Conservation (phyloP, 2,113 vertebrate species). For the Pollimyrus isidori region DNA sequence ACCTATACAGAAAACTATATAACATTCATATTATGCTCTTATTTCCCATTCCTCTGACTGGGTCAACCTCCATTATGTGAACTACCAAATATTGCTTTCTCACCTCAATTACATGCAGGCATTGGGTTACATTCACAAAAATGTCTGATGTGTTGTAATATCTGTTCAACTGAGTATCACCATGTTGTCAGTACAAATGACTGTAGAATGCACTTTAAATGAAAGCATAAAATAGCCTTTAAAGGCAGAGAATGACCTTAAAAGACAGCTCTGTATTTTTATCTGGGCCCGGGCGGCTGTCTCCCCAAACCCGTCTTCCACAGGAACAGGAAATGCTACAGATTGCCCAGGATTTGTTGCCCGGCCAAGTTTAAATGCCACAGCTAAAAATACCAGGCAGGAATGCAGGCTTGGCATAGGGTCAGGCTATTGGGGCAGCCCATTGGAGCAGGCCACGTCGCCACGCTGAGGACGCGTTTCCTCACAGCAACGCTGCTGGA, state of each 20-base stretch:
- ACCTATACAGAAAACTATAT: background rate
- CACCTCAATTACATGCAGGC: constrained; percentile 7
- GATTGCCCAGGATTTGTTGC: constrained; percentile 46
- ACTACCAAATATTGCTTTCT: background rate
- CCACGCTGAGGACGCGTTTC: constrained; percentile 52
- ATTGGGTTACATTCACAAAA: constrained; percentile 40
- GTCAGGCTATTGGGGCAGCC: constrained; percentile 32
- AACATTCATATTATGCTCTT: background rate
- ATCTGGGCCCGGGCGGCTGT: constrained; percentile 15
- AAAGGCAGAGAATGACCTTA: background rate
- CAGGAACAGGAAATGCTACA: constrained; percentile 62
- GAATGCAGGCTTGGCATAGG: constrained; percentile 53
- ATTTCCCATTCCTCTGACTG: background rate
- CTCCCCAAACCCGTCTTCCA: constrained; percentile 36
- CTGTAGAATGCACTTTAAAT: background rate
- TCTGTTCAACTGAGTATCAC: constrained; percentile 33
- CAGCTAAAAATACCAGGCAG: constrained; percentile 57
- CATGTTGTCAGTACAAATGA: constrained; percentile 36
- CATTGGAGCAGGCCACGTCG: constrained; percentile 46
- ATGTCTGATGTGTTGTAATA: constrained; percentile 31
- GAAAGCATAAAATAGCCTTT: background rate
- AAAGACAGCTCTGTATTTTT: constrained; percentile 22
- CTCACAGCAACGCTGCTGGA: constrained; percentile 43
- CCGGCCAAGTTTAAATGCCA: constrained; percentile 63
- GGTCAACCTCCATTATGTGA: background rate